Evolutionary conservation across 2,888 invertebrate genomes (phyloP).

Genomic region (Spilosoma lubricipeda): DNA sequence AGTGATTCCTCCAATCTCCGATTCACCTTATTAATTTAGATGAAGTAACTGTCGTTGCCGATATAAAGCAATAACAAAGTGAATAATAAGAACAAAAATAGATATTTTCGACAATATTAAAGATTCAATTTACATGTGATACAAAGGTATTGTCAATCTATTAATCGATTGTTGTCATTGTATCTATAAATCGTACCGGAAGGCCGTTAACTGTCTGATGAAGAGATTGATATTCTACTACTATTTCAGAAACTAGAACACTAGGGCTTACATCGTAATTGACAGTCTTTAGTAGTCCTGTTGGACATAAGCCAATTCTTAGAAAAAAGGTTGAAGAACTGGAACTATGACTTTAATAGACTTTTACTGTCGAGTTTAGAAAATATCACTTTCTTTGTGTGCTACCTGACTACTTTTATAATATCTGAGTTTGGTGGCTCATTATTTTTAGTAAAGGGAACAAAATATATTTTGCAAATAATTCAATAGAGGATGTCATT

Average conservation of each 20-base stretch:
- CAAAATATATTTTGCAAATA: neutral
- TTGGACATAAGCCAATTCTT: no score
- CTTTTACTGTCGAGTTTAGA: no score
- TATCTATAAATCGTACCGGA: neutral
- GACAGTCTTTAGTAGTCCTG: no score
- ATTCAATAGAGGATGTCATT: neutral
- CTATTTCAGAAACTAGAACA: no score
- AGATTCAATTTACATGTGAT: neutral
- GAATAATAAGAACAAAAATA: neutral
- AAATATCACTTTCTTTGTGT: no score
- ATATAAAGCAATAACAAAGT: no score
- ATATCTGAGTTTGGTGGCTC: neutral
- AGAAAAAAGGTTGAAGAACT: no score
- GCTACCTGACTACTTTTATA: neutral
- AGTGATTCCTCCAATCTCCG: no score
- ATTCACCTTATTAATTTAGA: no score
- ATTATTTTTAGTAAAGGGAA: neutral
- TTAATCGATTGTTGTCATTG: constrained; percentile 2
- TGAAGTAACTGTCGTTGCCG: no score
- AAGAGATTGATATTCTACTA: neutral
- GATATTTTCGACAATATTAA: neutral
- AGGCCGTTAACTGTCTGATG: neutral
- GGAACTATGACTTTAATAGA: no score
- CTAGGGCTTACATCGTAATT: no score
- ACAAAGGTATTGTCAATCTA: neutral